phyloP scores from a whole-genome alignment of 2,888 invertebrate genomes.

The Seira sanloemensis region DNA sequence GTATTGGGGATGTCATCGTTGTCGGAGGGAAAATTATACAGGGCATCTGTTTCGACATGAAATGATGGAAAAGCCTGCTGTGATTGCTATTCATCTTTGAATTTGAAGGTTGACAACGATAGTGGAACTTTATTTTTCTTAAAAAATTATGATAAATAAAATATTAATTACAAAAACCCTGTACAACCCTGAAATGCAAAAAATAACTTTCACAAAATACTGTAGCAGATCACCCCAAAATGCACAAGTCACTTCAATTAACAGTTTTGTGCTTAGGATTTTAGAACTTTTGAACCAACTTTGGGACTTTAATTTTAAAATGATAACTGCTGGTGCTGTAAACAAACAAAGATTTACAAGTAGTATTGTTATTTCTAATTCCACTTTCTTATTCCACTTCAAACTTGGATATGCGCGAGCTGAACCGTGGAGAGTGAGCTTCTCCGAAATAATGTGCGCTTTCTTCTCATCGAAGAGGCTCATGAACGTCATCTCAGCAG shows the following conservation, averaged over 20 bases:
- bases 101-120: not conserved
- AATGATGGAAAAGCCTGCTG: constrained; percentile 45
- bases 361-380: too few relatives aligned
- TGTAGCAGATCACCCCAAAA: too few relatives aligned
- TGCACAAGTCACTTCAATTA: too few relatives aligned
- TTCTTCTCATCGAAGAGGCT: not conserved
- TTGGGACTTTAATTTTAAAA: not conserved
- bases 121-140: constrained; percentile 8
- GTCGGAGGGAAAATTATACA: constrained; percentile 65
- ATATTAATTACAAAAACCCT: not conserved
- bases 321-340: not conserved
- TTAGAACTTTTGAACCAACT: not conserved
- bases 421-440: not conserved
- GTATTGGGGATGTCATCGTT: constrained; percentile 23
- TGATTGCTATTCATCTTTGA: constrained; percentile 33
- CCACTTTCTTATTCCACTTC: not conserved
- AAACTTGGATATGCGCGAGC: too few relatives aligned
- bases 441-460: too few relatives aligned
- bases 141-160: not conserved
- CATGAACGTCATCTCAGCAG: not conserved
- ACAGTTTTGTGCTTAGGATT: too few relatives aligned
- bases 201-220: not conserved
- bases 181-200: not conserved
- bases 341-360: too few relatives aligned
- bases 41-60: constrained; percentile 66